These are phyloP conservation scores for Aramus guarauna DNA, from an alignment of 2,113 vertebrate species.

Conservation along the genomic window DNA sequence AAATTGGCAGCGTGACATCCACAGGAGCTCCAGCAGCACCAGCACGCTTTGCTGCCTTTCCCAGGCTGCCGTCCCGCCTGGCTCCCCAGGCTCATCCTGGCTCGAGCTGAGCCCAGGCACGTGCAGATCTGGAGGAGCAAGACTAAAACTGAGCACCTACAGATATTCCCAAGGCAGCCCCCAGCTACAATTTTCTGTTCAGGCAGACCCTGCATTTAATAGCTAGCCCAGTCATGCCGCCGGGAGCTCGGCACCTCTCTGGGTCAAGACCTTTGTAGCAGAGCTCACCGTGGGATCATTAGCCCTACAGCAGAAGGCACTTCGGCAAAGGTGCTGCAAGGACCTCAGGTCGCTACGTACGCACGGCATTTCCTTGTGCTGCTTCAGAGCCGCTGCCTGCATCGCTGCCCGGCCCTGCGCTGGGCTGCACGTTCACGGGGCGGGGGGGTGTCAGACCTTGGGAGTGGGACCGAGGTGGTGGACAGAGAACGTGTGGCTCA, in stretches of 20 bases:
- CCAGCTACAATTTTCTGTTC: neutral
- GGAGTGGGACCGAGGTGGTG: neutral
- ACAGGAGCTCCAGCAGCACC: neutral
- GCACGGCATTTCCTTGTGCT: neutral
- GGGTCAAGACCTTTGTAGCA: neutral
- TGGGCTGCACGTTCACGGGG: accelerated
- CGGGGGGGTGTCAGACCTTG: neutral
- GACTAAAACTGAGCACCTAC: neutral
- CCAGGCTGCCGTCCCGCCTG: accelerated
- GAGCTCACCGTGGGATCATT: accelerated
- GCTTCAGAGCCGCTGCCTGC: neutral
- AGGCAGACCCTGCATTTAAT: neutral
- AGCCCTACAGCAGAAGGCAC: neutral
- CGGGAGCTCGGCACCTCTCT: neutral
- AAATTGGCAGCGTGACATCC: neutral
- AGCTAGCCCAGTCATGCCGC: neutral
- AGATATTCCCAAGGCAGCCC: neutral
- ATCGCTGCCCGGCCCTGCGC: neutral
- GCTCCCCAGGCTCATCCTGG: neutral
- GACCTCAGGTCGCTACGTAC: accelerated
- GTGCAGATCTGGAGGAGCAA: neutral
- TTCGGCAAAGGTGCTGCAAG: neutral
- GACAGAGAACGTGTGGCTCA: neutral
- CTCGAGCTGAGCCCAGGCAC: neutral
- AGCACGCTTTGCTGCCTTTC: neutral